Conservation (phyloP, 1,140 invertebrate genomes). For the Aphis craccivora region DNA sequence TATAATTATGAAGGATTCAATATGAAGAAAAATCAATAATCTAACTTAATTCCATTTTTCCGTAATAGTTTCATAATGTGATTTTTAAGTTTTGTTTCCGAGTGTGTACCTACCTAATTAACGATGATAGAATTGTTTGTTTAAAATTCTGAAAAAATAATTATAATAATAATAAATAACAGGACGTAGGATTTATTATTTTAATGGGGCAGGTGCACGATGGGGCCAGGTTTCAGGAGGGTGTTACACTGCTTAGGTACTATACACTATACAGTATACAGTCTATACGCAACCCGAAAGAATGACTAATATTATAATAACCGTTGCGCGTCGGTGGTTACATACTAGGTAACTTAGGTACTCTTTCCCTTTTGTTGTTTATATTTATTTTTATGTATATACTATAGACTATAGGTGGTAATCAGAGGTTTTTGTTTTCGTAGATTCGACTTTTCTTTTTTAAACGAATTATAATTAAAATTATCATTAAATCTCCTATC, state of each 20-base stretch:
- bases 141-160: background rate
- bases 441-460: background rate
- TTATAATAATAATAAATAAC: background rate
- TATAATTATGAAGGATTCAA: background rate
- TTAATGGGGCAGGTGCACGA: background rate
- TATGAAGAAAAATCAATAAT: background rate
- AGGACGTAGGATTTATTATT: conserved; percentile 15
- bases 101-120: background rate
- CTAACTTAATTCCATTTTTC: background rate
- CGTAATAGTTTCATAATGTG: background rate
- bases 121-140: background rate
- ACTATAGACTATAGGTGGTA: background rate
- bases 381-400: background rate
- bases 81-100: background rate
- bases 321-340: background rate
- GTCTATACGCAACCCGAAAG: background rate
- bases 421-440: background rate
- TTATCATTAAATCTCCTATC: background rate
- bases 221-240: background rate
- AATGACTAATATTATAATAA: background rate
- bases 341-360: background rate
- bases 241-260: background rate
- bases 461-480: background rate
- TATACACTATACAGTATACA: background rate
- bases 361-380: background rate